phyloP scores from a whole-genome alignment of 2,888 invertebrate species.

The Eretmocerus hayati region DNA sequence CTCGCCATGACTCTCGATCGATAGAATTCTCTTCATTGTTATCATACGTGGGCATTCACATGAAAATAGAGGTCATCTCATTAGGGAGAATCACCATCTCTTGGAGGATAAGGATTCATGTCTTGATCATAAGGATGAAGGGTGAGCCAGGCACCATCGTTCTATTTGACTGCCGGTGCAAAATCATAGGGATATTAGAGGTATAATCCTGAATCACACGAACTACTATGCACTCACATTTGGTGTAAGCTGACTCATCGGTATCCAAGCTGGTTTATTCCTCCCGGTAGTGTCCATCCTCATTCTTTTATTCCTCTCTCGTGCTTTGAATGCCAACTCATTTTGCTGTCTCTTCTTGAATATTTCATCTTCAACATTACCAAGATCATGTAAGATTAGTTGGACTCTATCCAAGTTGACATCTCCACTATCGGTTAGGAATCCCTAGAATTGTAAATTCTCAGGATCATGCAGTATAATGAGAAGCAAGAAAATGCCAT shows the following conservation, averaged over 20 bases:
- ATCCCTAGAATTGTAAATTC: conserved; percentile 58
- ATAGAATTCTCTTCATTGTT: too few relatives aligned
- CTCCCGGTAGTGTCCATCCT: conserved; percentile 50
- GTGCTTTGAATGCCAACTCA: conserved; percentile 72
- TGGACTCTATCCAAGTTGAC: conserved; percentile 91
- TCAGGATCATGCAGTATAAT: too few relatives aligned
- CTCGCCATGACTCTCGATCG: too few relatives aligned
- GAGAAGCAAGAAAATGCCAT: neutral
- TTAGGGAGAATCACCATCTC: too few relatives aligned
- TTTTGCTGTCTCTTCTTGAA: conserved; percentile 86
- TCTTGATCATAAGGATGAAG: too few relatives aligned
- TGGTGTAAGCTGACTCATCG: conserved; percentile 76
- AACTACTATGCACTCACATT: conserved; percentile 44
- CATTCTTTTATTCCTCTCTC: conserved; percentile 66
- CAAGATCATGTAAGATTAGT: conserved; percentile 88
- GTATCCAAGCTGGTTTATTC: conserved; percentile 61
- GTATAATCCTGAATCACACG: too few relatives aligned
- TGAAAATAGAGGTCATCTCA: too few relatives aligned
- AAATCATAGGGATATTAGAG: too few relatives aligned
- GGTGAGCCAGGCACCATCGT: too few relatives aligned
- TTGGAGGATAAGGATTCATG: too few relatives aligned
- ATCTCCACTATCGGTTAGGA: conserved; percentile 89
- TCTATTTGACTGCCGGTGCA: too few relatives aligned
- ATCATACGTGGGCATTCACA: too few relatives aligned
- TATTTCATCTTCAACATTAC: conserved; percentile 93